Percentiles rank a stretch among this genome's conserved stretches.
These are phyloP conservation scores for Lamproptera curius DNA, from an alignment of 2,888 invertebrate species.

Conservation along the genomic window DNA sequence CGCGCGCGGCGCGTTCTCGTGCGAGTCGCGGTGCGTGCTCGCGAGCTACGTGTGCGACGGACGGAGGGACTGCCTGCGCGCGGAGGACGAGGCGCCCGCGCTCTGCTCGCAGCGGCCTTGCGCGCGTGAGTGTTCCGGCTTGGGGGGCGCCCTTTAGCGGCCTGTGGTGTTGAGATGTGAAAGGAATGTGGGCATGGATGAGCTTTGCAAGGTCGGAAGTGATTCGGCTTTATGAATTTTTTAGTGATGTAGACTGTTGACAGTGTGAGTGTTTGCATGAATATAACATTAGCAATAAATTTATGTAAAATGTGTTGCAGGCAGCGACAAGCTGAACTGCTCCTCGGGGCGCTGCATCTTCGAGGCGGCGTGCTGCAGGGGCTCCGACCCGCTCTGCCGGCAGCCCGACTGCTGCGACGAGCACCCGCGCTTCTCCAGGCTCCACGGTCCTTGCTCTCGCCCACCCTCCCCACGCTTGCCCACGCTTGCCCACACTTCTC, in stretches of 20 bases:
- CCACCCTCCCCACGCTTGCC: neutral
- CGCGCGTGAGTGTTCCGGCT: slow-evolving; percentile 43
- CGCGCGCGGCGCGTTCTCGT: slow-evolving; percentile 57
- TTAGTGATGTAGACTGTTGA: too few species aligned
- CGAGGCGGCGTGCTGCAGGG: slow-evolving; percentile 71
- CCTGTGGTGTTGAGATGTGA: too few species aligned
- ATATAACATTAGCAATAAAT: too few species aligned
- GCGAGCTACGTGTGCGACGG: slow-evolving; percentile 67
- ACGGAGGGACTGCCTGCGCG: slow-evolving; percentile 47
- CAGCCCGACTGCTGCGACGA: slow-evolving; percentile 65
- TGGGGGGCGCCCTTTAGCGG: too few species aligned
- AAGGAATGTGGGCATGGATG: too few species aligned
- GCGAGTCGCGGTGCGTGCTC: slow-evolving; percentile 61
- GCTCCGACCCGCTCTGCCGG: slow-evolving; percentile 43
- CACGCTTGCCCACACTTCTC: too few species aligned
- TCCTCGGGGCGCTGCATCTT: slow-evolving; percentile 75
- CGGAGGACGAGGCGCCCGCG: slow-evolving; percentile 52
- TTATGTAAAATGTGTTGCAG: too few species aligned
- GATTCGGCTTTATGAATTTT: too few species aligned
- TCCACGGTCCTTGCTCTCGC: slow-evolving; percentile 30
- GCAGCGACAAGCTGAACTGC: slow-evolving; percentile 68
- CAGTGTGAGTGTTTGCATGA: too few species aligned
- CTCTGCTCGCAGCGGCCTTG: slow-evolving; percentile 50
- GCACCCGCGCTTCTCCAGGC: slow-evolving; percentile 35
- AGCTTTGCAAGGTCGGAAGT: too few species aligned